Percentiles rank a stretch among this genome's conserved stretches.
Conservation (phyloP, 2,888 invertebrate species). For the Isotomurus palustris region DNA sequence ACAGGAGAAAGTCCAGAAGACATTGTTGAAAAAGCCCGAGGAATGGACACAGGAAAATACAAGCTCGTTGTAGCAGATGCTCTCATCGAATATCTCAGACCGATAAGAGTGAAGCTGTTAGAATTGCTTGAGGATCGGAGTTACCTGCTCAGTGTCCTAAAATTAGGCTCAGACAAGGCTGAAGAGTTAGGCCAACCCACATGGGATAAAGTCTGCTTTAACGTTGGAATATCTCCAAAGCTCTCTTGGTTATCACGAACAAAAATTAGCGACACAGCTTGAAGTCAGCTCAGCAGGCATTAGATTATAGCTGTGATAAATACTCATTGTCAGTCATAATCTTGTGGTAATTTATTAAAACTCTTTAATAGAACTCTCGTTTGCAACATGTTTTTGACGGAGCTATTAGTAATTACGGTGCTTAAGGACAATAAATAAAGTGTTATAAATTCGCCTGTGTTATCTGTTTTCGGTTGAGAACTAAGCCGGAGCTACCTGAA, state of each 20-base stretch:
- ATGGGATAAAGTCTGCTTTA: constrained; percentile 60
- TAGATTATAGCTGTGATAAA: no score
- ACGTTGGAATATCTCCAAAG: constrained; percentile 55
- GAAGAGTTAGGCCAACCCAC: constrained; percentile 59
- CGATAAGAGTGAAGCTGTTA: constrained; percentile 62
- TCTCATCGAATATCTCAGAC: constrained; percentile 64
- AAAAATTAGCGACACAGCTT: no score
- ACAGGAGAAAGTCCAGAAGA: constrained; percentile 63
- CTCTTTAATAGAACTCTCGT: no score
- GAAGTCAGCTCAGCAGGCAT: no score
- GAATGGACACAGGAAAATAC: constrained; percentile 71
- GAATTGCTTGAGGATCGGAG: constrained; percentile 59
- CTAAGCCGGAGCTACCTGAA: no score
- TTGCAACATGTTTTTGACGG: no score
- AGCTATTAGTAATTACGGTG: no score
- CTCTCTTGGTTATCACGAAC: constrained; percentile 17
- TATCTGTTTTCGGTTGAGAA: no score
- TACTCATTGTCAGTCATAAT: no score
- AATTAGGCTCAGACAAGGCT: constrained; percentile 63
- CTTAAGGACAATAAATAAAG: no score
- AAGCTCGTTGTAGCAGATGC: constrained; percentile 68
- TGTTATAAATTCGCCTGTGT: no score
- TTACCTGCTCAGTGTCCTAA: constrained; percentile 61
- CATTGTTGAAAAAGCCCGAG: constrained; percentile 62
- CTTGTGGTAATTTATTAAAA: no score